Conservation (phyloP, 2,797 vertebrate genomes). For the Meda fulgida region DNA sequence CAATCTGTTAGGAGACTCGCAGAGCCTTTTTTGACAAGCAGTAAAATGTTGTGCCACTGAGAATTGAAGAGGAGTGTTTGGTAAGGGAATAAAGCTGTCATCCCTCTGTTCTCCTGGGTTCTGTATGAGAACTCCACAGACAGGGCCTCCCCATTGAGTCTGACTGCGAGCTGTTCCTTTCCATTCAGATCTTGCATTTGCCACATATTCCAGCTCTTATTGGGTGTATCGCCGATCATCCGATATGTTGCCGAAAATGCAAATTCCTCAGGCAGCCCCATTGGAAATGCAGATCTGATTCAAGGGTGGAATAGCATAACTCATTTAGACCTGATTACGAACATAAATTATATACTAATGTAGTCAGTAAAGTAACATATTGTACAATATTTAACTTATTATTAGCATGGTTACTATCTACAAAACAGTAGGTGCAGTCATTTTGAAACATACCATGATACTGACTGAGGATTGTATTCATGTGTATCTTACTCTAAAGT, state of each 20-base stretch:
- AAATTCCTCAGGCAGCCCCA: conserved; percentile 86
- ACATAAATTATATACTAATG: background rate
- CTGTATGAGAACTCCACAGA: conserved; percentile 86
- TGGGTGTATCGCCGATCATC: conserved; percentile 81
- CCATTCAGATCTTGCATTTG: conserved; percentile 85
- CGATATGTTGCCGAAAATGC: conserved; percentile 85
- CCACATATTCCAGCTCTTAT: conserved; percentile 89
- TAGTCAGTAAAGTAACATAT: background rate
- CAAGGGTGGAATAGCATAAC: background rate
- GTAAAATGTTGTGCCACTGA: conserved; percentile 85
- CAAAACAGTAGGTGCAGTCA: background rate
- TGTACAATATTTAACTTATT: background rate
- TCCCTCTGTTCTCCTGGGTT: conserved; percentile 72
- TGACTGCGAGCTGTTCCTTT: conserved; percentile 84
- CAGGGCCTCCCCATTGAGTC: conserved; percentile 82
- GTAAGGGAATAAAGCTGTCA: conserved; percentile 77
- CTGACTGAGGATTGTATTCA: background rate
- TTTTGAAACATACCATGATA: background rate
- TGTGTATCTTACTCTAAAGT: too few relatives aligned
- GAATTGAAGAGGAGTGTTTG: conserved; percentile 84
- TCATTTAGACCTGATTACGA: background rate
- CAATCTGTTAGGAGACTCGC: conserved; percentile 86
- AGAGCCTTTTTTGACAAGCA: conserved; percentile 79
- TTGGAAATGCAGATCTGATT: conserved; percentile 83
- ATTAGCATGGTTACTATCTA: background rate